phyloP scores from a whole-genome alignment of 2,888 invertebrate genomes.

The Platerodrilus igneus region DNA sequence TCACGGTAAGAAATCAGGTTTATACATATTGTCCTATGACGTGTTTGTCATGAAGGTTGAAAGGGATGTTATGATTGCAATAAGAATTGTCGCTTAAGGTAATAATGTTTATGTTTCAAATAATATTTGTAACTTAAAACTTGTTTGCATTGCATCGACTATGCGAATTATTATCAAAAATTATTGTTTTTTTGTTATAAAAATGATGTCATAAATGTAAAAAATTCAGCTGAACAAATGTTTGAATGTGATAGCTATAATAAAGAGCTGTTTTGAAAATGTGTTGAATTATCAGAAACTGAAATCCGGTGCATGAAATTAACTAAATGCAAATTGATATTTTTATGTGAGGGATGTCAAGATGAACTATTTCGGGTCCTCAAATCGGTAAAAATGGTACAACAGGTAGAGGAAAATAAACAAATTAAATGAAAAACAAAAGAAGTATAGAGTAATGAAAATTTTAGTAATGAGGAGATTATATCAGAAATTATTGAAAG shows the following conservation, averaged over 20 bases:
- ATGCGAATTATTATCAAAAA: too few relatives aligned
- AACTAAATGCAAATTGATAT: not conserved
- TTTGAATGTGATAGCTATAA: not conserved
- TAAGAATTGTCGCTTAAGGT: too few relatives aligned
- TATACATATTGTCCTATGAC: too few relatives aligned
- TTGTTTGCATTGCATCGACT: too few relatives aligned
- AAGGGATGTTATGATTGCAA: too few relatives aligned
- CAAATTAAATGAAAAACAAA: not conserved
- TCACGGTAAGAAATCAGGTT: too few relatives aligned
- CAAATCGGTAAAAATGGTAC: not conserved
- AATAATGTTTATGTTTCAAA: too few relatives aligned
- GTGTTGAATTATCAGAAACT: not conserved
- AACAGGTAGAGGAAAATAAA: not conserved
- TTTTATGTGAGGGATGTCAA: constrained; percentile 3
- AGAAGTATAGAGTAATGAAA: not conserved
- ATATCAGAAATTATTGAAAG: not conserved
- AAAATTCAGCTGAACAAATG: too few relatives aligned
- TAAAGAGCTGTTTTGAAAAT: not conserved
- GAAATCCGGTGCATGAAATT: not conserved
- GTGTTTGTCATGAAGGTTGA: too few relatives aligned
- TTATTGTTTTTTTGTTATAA: too few relatives aligned
- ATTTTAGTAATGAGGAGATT: not conserved
- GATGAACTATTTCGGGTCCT: not conserved
- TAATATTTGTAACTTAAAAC: too few relatives aligned
- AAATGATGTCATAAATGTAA: too few relatives aligned